phyloP scores from a whole-genome alignment of 2,797 vertebrate genomes.

The Brachyrhaphis roseni region DNA sequence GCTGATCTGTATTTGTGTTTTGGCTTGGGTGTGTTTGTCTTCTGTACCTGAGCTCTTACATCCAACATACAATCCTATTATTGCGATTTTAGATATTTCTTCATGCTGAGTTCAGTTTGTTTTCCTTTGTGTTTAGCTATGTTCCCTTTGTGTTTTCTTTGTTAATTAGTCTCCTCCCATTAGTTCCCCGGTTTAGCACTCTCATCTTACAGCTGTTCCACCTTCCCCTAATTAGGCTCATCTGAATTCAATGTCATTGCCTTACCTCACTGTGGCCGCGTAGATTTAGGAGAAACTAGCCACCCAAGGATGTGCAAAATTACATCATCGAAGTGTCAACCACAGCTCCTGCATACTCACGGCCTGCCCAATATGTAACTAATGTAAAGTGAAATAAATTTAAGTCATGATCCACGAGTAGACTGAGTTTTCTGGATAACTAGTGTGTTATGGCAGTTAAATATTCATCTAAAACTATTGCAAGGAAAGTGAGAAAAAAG shows the following conservation, averaged over 20 bases:
- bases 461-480: not conserved
- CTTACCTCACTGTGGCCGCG: not conserved
- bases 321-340: too few relatives aligned
- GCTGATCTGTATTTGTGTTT: not conserved
- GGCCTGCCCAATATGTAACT: not conserved
- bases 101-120: not conserved
- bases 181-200: not conserved
- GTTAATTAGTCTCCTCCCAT: not conserved
- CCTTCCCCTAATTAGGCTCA: not conserved
- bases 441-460: not conserved
- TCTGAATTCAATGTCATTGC: not conserved
- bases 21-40: not conserved
- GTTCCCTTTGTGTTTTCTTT: not conserved
- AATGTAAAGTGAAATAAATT: not conserved
- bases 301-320: too few relatives aligned
- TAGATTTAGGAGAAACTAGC: too few relatives aligned
- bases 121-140: not conserved
- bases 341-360: too few relatives aligned
- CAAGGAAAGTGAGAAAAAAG: not conserved
- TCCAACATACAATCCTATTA: not conserved
- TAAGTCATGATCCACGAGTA: not conserved
- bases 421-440: not conserved
- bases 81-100: not conserved
- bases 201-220: not conserved
- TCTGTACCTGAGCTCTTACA: not conserved